Base-by-base conservation (phyloP, 1,140 invertebrate species). In the Ylistrum balloti region DNA sequence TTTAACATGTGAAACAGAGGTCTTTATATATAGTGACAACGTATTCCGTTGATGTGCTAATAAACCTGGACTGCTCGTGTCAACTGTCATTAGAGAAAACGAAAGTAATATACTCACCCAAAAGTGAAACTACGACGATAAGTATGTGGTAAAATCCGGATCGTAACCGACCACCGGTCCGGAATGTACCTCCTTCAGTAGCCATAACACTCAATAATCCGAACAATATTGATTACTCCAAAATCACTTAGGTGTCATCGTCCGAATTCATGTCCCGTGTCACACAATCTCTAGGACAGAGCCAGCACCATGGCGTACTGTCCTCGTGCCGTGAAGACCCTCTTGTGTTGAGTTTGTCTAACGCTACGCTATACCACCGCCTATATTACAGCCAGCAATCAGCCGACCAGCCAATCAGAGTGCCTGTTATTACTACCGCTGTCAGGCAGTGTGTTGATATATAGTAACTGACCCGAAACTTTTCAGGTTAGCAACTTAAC, bases 341-440 rank as follows among this genome's bases (percentile, higher is more conserved):
- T 45, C 56, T 74, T 9, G 56, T 74, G 56, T 5, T 74, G 56
- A 28, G n/a, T 11, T 74, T 17, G 56, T 74, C 56, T 17, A 17
- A 74, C 56, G 56, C 22, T n/a, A 45, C 10, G 20, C 41, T 45
- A 45, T 45, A 45, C 20, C 41, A 45, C 41, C 41, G 41, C 56
- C 56, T 5, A 15, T 48, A 48, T 74, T 74, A 74, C 56, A 74
- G 56, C 56, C 56, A 74, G 56, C 56, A 74, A 74, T 74, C 56
- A 74, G 56, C 22, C 56, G n/a, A n/a, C n/a, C 56, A 74, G 56
- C 56, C 56, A 74, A 74, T 74, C 56, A 74, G 56, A 74, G 56
- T 11, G 22, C 56, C 22, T n/a, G 22, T 74, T 74, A 74, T 74
- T 74, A 74, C 56, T n/a, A n/a, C 56, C 56, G 56, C 56, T 74